Percentiles rank a stretch among this genome's conserved stretches.
Conservation (phyloP, 64 coral and sea anemone species). For the Stichodactyla mertensii region DNA sequence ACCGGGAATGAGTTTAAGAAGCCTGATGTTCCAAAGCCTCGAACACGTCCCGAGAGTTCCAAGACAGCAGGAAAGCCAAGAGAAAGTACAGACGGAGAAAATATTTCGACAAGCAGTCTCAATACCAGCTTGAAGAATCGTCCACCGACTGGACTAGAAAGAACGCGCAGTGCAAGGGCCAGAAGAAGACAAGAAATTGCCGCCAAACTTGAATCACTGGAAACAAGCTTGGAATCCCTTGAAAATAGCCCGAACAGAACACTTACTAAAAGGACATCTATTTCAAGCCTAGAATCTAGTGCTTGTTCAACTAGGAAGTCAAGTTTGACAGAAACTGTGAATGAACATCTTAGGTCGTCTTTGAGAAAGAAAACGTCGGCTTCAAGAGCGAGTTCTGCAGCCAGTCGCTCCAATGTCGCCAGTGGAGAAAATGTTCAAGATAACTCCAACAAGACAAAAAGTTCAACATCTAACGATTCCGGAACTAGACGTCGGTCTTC, state of each 20-base stretch:
- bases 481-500: background rate
- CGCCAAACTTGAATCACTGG: constrained; percentile 10
- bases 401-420: background rate
- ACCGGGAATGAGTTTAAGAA: background rate
- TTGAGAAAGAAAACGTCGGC: background rate
- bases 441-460: background rate
- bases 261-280: background rate
- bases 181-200: constrained; percentile 6
- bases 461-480: background rate
- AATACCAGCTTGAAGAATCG: background rate
- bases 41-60: background rate
- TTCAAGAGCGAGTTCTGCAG: background rate
- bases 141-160: constrained; percentile 4
- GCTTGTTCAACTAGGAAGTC: background rate
- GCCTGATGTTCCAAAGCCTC: background rate
- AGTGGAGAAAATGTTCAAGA: background rate
- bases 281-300: background rate
- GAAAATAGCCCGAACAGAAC: constrained; percentile 2
- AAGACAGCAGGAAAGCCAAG: background rate
- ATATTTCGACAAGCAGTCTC: too few relatives aligned
- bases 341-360: background rate
- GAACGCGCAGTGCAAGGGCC: background rate
- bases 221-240: background rate
- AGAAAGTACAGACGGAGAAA: background rate
- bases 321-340: background rate